Evolutionary conservation across 1,140 invertebrate species (phyloP).

Genomic region (Atta cephalotes): DNA sequence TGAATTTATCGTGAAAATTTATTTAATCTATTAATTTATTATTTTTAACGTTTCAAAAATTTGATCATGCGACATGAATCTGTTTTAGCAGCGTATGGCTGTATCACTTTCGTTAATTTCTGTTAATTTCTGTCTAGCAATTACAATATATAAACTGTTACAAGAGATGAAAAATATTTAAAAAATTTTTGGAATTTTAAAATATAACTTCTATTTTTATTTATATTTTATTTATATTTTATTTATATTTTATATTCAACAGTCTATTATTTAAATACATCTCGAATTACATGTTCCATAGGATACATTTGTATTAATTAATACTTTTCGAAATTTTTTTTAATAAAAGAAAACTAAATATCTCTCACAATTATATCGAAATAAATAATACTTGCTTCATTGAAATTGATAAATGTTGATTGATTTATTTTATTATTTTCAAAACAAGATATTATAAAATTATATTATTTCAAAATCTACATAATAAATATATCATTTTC

Average conservation of each 20-base stretch:
- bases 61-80: not conserved
- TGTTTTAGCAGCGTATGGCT: not conserved
- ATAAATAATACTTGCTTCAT: not conserved
- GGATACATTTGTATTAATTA: not conserved
- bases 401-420: constrained; percentile 15
- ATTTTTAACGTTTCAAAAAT: not conserved
- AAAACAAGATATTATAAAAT: not conserved
- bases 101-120: not conserved
- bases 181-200: not conserved
- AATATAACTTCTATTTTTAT: not conserved
- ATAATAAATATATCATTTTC: constrained; percentile 39
- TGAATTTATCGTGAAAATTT: constrained; percentile 29
- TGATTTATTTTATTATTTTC: not conserved
- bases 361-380: not conserved
- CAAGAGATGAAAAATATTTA: not conserved
- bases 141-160: not conserved
- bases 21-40: constrained; percentile 25
- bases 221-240: not conserved
- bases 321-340: not conserved
- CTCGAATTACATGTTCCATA: not conserved
- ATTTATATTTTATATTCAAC: not conserved
- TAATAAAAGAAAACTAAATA: not conserved
- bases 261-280: not conserved
- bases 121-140: not conserved
- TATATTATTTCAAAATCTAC: constrained; percentile 13